Percentiles rank a stretch among this genome's conserved stretches.
phyloP scores from a whole-genome alignment of 2,888 invertebrate species.

The Torymus auratus region DNA sequence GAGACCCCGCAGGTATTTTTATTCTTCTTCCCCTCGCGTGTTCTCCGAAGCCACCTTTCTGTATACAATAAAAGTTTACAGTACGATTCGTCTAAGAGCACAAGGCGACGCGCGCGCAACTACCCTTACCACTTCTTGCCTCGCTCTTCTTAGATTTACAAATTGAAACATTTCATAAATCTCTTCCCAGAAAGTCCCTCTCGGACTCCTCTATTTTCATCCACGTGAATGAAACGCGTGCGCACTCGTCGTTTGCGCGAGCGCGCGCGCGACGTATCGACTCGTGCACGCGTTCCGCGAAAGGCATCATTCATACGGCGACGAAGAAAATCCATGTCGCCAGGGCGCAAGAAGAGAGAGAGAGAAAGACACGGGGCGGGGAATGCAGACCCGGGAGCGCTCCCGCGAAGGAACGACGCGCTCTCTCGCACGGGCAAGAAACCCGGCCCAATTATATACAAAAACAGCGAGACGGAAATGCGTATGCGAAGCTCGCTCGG shows the following conservation, averaged over 20 bases:
- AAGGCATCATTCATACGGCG: constrained; percentile 23
- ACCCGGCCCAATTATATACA: constrained; percentile 73
- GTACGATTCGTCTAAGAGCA: too few species aligned
- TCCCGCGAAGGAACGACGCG: background rate
- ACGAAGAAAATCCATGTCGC: constrained; percentile 4
- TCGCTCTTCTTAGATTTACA: background rate
- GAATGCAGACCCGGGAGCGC: constrained; percentile 38
- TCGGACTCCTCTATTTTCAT: background rate
- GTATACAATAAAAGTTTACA: too few species aligned
- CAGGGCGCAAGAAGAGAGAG: background rate
- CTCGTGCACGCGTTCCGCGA: constrained; percentile 18
- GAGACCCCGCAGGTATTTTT: too few species aligned
- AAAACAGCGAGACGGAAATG: constrained; percentile 62
- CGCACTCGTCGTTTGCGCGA: background rate
- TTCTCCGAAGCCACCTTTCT: too few species aligned
- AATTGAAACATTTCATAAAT: background rate
- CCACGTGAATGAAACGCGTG: background rate
- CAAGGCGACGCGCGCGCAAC: background rate
- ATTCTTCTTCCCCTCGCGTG: too few species aligned
- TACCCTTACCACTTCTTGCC: too few species aligned
- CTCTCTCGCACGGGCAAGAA: constrained; percentile 62
- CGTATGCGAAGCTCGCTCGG: constrained; percentile 1
- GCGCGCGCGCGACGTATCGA: too few species aligned
- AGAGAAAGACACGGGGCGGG: background rate
- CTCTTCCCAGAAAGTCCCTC: too few species aligned